Evolutionary conservation across 2,888 invertebrate species (phyloP).

Genomic region (Ganaspis brasiliensis): DNA sequence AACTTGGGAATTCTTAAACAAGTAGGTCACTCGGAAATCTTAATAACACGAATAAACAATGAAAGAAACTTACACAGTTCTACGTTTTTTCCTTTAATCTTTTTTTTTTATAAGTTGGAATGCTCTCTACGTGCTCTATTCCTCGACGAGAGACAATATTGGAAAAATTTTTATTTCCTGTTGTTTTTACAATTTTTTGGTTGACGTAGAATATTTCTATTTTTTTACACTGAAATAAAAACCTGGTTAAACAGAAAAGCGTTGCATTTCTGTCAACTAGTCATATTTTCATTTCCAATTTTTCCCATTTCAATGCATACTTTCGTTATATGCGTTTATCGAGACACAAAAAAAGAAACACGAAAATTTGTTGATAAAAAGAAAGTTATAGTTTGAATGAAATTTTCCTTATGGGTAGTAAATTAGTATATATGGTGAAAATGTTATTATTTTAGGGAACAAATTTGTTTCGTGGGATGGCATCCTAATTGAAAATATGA

Average conservation of each 20-base stretch:
- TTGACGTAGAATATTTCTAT: no score
- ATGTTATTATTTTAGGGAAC: neutral
- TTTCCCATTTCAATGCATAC: no score
- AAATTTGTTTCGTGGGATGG: neutral
- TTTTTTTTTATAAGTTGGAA: conserved; percentile 4
- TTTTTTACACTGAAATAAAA: no score
- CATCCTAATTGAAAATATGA: conserved; percentile 5
- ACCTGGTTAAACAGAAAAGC: no score
- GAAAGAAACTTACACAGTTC: conserved; percentile 2
- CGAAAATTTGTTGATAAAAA: no score
- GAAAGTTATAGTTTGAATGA: no score
- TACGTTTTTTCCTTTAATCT: neutral
- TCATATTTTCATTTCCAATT: no score
- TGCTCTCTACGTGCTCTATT: conserved; percentile 6
- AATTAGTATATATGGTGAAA: neutral
- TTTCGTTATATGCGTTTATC: no score
- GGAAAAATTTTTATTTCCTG: conserved; percentile 1
- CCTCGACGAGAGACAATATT: neutral
- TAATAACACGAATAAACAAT: conserved; percentile 16
- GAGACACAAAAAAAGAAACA: no score
- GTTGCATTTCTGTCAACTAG: no score
- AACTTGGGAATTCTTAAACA: conserved; percentile 19
- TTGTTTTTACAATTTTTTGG: neutral
- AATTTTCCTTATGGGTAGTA: no score
- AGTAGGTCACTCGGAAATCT: conserved; percentile 28